Base-by-base conservation (phyloP, 2,888 invertebrate genomes). In the Cataglyphis livida region DNA sequence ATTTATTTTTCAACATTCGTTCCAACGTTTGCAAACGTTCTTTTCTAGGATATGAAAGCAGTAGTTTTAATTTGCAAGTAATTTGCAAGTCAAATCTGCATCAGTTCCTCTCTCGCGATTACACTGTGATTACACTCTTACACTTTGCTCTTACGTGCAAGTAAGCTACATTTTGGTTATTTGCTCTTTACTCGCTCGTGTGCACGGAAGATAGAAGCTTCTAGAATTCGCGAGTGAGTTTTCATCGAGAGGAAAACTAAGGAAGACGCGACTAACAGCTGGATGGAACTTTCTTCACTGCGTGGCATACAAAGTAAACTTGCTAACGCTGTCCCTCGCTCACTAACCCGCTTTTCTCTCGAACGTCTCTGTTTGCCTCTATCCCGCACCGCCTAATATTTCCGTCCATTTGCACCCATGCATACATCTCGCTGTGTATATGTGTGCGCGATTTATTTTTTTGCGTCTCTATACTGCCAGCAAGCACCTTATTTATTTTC, bases 371-470 rank as follows among this genome's bases (percentile, higher is more conserved):
- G 10, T 70, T 71, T 28, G 35, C 64, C 61, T 71, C 51, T 66
- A 68, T 51, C 78, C 70, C 85, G 28, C 70, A 81, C 81, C 71
- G 66, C 89, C 86, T 88, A 89, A 91, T 91, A 91, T 90, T 91
- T 91, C 89, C 90, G 86, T 86, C 85, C 86, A 86, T 90, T 90
- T 90, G 82, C 90, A 87, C 87, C 85, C 87, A 85, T 87, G 84
- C 84, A 88, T 83, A 90, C 84, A 85, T 87, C 35, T 76, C 61
- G 84, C 59, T 75, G 76, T 68, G 70, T 70, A 35, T n/a, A 32
- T 73, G 68, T 84, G 73, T 61, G 78, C 84, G 84, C 76, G 79
- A 79, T 85, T 86, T 84, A 90, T 91, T 91, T 88, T 88, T 86
- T 86, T 84, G 66, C 74, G 81, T 84, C 74, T 82, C 88, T 32